Evolutionary conservation across 2,797 vertebrate species (phyloP), one percentile per base, ranked within the genome.

Genomic region (Spatula versicolor): DNA sequence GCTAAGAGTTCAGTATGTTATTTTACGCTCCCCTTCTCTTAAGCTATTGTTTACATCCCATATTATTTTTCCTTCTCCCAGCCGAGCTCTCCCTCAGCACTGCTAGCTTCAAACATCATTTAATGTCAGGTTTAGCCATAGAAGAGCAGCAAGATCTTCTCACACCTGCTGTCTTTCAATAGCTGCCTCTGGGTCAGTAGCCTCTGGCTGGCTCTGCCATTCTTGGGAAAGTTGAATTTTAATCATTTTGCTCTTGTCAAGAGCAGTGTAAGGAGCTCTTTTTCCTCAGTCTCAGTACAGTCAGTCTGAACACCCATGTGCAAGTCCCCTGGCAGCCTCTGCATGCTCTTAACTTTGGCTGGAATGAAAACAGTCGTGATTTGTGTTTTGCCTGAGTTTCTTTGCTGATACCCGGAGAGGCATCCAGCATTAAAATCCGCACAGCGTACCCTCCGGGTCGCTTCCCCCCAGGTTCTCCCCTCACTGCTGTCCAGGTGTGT

Each of bases 121-220:
- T 73, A 66, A 91, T 69, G 54, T 86, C 59, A 93, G 87, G 35
- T 54, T 43, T 81, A 75, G 50, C 62, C 23, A 28, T 3, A 31
- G 76, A 83, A 85, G 64, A 88, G 56, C 84, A 54, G 55, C n/a
- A 37, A 46, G 88, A 54, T 71, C 41, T 87, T 62, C 76, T 79
- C 79, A 30, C 87, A 75, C 92, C 84, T 93, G 88, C 90, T 95
- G 59, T 83, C 90, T 87, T 86, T 90, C 94, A 85, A 41, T 81
- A 56, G 55, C 81, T 85, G 76, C 89, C 83, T 91, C 71, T 33
- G 80, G 86, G 89, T 89, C 85, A 71, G 94, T 45, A 67, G 92
- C 95, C 96, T 95, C 88, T 96, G 83, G 77, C 88, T 89, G 90
- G 83, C 85, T 95, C 93, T 71, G 73, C 90, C 6, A 14, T 74